Conservation (phyloP, 2,113 vertebrate species). For the Dasyornis broadbenti region DNA sequence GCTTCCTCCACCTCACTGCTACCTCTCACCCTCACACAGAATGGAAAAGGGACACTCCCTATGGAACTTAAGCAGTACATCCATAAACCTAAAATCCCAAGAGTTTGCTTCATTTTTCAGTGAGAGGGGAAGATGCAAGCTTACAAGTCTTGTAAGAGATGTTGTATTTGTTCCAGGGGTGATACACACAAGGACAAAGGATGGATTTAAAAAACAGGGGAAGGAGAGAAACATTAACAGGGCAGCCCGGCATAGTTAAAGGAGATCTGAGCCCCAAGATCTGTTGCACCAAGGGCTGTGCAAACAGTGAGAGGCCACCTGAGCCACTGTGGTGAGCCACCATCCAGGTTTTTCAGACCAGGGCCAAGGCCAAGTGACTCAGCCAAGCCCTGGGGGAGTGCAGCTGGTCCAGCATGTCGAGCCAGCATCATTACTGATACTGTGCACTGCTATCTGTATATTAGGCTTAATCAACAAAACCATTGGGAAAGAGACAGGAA, state of each 20-base stretch:
- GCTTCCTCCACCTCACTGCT: neutral
- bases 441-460: neutral
- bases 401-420: neutral
- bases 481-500: conserved; percentile 34
- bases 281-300: neutral
- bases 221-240: neutral
- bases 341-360: rapidly evolving
- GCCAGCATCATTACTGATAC: neutral
- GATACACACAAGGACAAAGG: neutral
- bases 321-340: neutral
- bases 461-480: conserved; percentile 15
- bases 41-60: neutral
- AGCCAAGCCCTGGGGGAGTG: neutral
- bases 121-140: neutral
- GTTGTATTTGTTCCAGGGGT: neutral
- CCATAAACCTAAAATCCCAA: neutral
- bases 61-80: no score
- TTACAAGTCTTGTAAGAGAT: neutral
- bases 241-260: neutral
- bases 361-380: neutral
- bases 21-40: neutral
- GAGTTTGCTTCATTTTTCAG: neutral
- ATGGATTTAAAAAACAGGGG: neutral
- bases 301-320: neutral
- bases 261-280: neutral